phyloP scores from a whole-genome alignment of 2,797 vertebrate genomes.

The Nasua narica region DNA sequence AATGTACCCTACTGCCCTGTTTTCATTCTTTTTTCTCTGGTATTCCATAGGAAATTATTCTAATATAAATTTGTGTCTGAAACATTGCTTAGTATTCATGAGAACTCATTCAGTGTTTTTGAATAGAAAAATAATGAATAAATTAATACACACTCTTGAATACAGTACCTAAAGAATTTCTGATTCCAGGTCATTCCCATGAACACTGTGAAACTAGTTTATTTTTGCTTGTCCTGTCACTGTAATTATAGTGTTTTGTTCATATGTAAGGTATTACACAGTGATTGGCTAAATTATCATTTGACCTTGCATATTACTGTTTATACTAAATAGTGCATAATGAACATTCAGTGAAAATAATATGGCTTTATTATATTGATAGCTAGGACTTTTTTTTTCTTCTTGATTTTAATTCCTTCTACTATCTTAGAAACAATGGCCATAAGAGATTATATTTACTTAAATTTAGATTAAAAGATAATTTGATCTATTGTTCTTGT shows the following conservation, averaged over 20 bases:
- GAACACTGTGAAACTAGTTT: background rate
- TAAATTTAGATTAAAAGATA: background rate
- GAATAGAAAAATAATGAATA: background rate
- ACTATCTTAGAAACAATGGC: background rate
- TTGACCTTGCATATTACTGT: background rate
- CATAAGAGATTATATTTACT: background rate
- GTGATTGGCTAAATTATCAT: background rate
- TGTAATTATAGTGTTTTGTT: background rate
- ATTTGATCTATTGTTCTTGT: background rate
- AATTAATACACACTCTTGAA: background rate
- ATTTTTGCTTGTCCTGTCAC: background rate
- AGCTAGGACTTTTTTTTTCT: background rate
- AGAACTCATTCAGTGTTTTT: background rate
- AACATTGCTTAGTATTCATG: background rate
- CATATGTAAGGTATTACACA: background rate
- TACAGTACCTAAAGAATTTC: background rate
- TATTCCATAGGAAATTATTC: background rate
- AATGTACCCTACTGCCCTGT: background rate
- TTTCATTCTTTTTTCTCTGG: background rate
- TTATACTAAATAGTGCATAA: background rate
- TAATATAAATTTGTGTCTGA: background rate
- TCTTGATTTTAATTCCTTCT: background rate
- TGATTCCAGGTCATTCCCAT: background rate
- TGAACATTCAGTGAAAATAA: background rate
- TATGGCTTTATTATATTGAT: background rate